Conservation (phyloP, 1,140 invertebrate genomes). For the Aphaenogaster rudis region DNA sequence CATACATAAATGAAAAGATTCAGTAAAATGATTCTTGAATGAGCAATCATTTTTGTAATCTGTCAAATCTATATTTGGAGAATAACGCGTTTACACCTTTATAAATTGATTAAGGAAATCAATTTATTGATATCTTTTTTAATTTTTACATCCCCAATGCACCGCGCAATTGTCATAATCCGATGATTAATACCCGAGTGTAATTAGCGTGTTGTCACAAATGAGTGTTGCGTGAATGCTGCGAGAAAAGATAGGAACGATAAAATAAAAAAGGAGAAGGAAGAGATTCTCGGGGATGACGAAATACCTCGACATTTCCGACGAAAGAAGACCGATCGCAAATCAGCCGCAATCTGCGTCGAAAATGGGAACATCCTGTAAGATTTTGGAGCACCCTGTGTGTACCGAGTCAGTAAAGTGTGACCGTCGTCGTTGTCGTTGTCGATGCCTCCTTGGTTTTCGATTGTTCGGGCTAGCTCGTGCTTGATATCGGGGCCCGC, state of each 20-base stretch:
- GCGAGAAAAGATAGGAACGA: background rate
- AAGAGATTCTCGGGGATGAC: background rate
- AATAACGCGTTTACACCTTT: background rate
- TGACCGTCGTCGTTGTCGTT: constrained; percentile 65
- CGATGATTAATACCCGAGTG: background rate
- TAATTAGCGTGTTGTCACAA: background rate
- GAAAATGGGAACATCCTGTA: background rate
- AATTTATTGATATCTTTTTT: background rate
- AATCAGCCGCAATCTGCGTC: background rate
- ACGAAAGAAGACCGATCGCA: background rate
- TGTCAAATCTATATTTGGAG: background rate
- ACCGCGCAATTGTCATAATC: background rate
- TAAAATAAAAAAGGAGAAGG: background rate
- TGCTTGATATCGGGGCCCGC: constrained; percentile 73
- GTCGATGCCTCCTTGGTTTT: constrained; percentile 69
- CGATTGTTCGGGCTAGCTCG: constrained; percentile 77
- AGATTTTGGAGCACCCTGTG: constrained; percentile 16
- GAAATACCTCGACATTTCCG: background rate
- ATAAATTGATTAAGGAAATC: background rate
- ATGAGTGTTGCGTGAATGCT: background rate
- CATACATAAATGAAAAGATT: background rate
- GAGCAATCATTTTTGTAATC: background rate
- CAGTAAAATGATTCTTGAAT: background rate
- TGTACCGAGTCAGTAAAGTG: constrained; percentile 69
- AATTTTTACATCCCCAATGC: background rate